These are phyloP conservation scores for Pipra filicauda DNA, from an alignment of 2,113 vertebrate species.

Conservation along the genomic window DNA sequence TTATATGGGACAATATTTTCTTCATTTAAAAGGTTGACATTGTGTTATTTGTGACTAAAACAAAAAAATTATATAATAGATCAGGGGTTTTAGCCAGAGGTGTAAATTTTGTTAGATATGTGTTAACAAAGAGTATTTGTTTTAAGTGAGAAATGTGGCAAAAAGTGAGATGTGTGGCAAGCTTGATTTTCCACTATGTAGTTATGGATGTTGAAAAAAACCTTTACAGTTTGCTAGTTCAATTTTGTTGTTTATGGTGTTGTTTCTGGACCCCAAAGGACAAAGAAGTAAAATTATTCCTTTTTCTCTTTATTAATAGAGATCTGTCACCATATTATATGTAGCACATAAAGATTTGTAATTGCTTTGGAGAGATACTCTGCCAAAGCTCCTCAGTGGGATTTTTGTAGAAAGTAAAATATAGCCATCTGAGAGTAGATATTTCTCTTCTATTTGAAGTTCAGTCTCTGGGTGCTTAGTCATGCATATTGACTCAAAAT, in stretches of 20 bases:
- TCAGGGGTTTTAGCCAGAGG: not conserved
- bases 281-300: not conserved
- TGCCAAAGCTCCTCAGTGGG: not conserved
- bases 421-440: not conserved
- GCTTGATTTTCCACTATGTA: not conserved
- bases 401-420: not conserved
- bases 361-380: not conserved
- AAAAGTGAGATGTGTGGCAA: not conserved
- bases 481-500: not conserved
- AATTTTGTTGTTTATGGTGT: not conserved
- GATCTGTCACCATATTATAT: not conserved
- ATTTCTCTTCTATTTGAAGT: not conserved
- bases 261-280: not conserved
- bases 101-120: not conserved
- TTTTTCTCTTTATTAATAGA: constrained; percentile 5
- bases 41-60: not conserved
- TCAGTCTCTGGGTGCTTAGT: not conserved
- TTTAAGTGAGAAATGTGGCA: not conserved
- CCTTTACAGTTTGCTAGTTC: not conserved
- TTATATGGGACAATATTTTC: not conserved
- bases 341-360: not conserved
- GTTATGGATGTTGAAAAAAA: not conserved
- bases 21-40: not conserved
- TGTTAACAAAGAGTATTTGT: not conserved
- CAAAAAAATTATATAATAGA: not conserved